Evolutionary conservation across 2,888 invertebrate species (phyloP).

Genomic region (Acleris literana): DNA sequence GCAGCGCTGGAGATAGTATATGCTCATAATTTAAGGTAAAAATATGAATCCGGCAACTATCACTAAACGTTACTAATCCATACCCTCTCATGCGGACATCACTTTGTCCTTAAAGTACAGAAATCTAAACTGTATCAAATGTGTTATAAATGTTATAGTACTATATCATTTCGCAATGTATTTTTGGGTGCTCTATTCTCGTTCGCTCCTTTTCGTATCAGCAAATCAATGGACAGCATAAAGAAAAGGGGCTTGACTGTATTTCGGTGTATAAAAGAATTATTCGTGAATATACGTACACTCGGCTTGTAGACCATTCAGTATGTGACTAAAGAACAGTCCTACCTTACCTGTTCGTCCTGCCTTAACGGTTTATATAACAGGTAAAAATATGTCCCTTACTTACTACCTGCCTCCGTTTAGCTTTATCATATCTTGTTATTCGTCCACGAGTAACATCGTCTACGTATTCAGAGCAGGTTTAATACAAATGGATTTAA

Average conservation of each 20-base stretch:
- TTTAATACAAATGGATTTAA: neutral
- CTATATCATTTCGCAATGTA: neutral
- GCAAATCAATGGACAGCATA: slow-evolving; percentile 21
- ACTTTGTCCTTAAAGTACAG: no score
- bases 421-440: slow-evolving; percentile 2
- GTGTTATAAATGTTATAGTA: no score
- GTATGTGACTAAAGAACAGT: neutral
- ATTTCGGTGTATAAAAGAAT: slow-evolving; percentile 12
- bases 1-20: no score
- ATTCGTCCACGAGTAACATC: neutral
- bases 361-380: slow-evolving; percentile 8
- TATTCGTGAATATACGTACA: slow-evolving; percentile 7
- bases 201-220: slow-evolving; percentile 4
- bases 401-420: slow-evolving; percentile 11
- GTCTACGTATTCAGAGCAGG: neutral
- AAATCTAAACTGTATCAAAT: neutral
- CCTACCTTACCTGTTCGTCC: slow-evolving; percentile 14
- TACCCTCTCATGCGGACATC: no score
- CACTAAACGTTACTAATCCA: no score
- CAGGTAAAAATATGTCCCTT: slow-evolving; percentile 18
- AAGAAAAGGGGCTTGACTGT: slow-evolving; percentile 15
- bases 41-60: no score
- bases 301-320: no score
- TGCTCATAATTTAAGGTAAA: no score
- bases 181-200: neutral